These are phyloP conservation scores for Drosophila borborema DNA, from an alignment of 2,888 invertebrate genomes.

Conservation along the genomic window DNA sequence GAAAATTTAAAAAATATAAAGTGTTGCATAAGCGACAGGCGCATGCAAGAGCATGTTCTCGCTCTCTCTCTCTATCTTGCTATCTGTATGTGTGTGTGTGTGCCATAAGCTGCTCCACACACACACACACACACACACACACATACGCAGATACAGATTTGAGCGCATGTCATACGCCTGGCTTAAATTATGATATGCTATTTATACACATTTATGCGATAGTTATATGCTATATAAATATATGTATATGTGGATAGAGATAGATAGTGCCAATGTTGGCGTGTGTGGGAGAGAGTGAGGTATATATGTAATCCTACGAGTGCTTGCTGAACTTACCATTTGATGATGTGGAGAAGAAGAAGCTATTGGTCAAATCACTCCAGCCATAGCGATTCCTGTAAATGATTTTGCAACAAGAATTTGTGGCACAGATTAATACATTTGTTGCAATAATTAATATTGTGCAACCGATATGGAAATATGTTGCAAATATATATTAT, in stretches of 20 bases:
- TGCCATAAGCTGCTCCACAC: conserved; percentile 26
- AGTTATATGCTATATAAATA: conserved; percentile 12
- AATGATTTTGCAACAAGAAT: background rate
- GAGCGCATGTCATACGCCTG: conserved; percentile 13
- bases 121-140: conserved; percentile 7
- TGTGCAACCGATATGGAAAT: background rate
- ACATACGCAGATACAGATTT: background rate
- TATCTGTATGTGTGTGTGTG: conserved; percentile 2
- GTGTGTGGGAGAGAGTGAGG: background rate
- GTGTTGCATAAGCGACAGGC: conserved; percentile 44
- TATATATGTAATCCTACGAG: background rate
- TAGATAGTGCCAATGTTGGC: background rate
- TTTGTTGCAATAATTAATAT: conserved; percentile 26
- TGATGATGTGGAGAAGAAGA: conserved; percentile 88
- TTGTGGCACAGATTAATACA: conserved; percentile 45
- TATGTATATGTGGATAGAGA: background rate
- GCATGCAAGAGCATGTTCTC: conserved; percentile 40
- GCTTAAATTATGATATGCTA: conserved; percentile 39
- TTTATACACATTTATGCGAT: conserved; percentile 34
- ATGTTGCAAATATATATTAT: background rate
- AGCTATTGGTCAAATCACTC: conserved; percentile 88
- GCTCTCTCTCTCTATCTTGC: background rate
- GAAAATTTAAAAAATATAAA: conserved; percentile 23
- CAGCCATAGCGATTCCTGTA: conserved; percentile 88
- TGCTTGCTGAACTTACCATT: conserved; percentile 86